A percentile compares a stretch with the other conserved stretches of the same genome.
Evolutionary conservation across 2,797 vertebrate species (phyloP).

Genomic region (Propithecus perrieri): DNA sequence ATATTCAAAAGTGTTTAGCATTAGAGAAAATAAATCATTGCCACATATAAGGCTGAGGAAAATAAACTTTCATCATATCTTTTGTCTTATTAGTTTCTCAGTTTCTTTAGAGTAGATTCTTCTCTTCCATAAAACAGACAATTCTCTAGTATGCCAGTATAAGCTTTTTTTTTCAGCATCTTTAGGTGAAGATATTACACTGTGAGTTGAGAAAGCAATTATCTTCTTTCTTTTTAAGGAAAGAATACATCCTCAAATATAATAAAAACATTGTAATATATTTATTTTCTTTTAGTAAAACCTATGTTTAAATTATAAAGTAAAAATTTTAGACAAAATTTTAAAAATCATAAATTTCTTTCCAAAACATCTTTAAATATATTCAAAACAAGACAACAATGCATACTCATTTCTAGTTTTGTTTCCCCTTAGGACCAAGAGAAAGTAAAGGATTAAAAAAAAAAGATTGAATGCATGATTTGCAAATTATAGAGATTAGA

Average conservation of each 20-base stretch:
- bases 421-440: background rate
- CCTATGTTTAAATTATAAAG: background rate
- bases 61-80: background rate
- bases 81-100: background rate
- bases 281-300: background rate
- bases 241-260: background rate
- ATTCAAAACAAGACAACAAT: background rate
- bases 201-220: background rate
- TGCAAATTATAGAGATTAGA: background rate
- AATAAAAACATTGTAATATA: background rate
- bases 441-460: background rate
- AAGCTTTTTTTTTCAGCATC: background rate
- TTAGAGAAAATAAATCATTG: background rate
- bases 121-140: background rate
- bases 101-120: background rate
- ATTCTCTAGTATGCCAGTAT: background rate
- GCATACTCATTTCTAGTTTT: background rate
- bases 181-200: background rate
- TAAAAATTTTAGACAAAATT: background rate
- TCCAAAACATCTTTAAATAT: background rate
- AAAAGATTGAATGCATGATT: background rate
- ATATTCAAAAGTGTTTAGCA: background rate
- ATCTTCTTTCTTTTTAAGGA: background rate
- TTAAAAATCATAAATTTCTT: background rate
- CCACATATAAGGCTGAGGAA: background rate